Percentiles rank a stretch among this genome's conserved stretches.
phyloP scores from a whole-genome alignment of 2,888 invertebrate genomes.

The Erebia palarica region DNA sequence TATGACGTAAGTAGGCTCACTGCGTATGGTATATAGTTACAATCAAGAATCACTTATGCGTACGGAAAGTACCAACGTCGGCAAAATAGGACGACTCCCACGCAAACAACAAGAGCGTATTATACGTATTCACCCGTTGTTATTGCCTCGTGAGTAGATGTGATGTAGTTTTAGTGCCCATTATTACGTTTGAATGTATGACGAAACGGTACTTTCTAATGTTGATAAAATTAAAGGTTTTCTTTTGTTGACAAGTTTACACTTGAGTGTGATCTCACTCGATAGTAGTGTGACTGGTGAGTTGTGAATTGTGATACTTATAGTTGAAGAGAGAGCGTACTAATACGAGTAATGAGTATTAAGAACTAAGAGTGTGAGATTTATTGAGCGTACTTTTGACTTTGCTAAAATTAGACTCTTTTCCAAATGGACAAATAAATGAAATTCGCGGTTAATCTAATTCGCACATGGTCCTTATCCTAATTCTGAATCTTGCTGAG shows the following conservation, averaged over 20 bases:
- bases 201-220: constrained; percentile 73
- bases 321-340: too few relatives aligned
- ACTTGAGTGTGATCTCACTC: background rate
- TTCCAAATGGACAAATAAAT: too few relatives aligned
- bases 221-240: constrained; percentile 53
- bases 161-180: constrained; percentile 55
- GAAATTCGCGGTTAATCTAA: too few relatives aligned
- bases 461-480: too few relatives aligned
- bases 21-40: constrained; percentile 38
- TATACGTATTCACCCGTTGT: constrained; percentile 49
- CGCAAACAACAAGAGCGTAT: constrained; percentile 47
- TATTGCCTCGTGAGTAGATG: constrained; percentile 55
- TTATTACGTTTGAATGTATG: constrained; percentile 68
- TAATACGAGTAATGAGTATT: too few relatives aligned
- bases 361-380: too few relatives aligned
- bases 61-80: constrained; percentile 26
- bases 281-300: background rate
- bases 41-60: constrained; percentile 39
- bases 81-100: constrained; percentile 61
- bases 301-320: too few relatives aligned
- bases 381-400: too few relatives aligned
- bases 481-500: too few relatives aligned
- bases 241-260: constrained; percentile 8
- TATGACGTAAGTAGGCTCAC: constrained; percentile 35
- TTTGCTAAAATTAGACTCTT: too few relatives aligned